Conservation (phyloP, 2,113 vertebrate genomes). For the Aramus guarauna region DNA sequence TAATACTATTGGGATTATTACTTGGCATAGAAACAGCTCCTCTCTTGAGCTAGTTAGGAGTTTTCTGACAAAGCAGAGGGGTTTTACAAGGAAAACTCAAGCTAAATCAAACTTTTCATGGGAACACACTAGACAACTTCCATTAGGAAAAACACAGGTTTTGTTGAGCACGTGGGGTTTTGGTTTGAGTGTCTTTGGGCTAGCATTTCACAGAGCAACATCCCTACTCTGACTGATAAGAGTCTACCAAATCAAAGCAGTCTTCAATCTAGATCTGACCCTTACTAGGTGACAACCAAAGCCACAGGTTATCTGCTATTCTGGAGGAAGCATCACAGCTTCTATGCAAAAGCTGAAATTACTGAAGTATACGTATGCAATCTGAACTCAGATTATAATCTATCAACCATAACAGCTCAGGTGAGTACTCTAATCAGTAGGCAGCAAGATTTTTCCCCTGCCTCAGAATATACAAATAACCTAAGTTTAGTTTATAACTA, state of each 20-base stretch:
- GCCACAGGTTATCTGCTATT: background rate
- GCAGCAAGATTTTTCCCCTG: background rate
- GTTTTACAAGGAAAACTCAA: background rate
- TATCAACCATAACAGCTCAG: background rate
- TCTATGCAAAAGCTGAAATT: background rate
- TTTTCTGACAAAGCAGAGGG: background rate
- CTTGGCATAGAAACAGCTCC: background rate
- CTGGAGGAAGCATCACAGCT: background rate
- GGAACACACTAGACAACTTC: background rate
- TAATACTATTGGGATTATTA: background rate
- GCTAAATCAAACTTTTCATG: background rate
- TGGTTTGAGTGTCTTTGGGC: background rate
- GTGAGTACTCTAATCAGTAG: background rate
- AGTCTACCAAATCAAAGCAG: background rate
- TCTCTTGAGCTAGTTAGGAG: background rate
- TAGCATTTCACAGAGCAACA: background rate
- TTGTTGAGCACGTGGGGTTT: background rate
- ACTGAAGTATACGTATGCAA: background rate
- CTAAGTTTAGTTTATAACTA: background rate
- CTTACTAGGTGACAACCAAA: background rate
- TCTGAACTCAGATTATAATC: background rate
- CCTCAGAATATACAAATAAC: background rate
- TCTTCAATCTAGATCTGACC: background rate
- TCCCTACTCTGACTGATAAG: background rate
- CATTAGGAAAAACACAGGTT: background rate